Conservation (phyloP, 2,888 invertebrate species). For the Lapara coniferarum region DNA sequence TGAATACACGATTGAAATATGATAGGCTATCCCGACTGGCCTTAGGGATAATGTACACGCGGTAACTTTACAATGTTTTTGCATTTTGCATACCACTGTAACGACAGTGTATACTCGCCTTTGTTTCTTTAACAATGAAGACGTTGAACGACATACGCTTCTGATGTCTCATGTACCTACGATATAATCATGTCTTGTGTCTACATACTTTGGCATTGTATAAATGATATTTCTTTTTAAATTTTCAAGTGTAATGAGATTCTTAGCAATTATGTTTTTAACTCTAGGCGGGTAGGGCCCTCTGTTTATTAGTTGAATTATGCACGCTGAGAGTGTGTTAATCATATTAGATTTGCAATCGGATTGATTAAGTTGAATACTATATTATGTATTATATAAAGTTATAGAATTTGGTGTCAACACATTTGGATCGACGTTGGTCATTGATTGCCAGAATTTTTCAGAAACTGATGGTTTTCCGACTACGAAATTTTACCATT, state of each 20-base stretch:
- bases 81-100: slow-evolving; percentile 18
- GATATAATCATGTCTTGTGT: slow-evolving; percentile 4
- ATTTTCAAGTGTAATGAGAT: not conserved
- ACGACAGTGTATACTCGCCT: slow-evolving; percentile 13
- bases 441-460: no score
- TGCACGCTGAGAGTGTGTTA: no score
- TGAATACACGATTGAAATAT: slow-evolving; percentile 19
- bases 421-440: no score
- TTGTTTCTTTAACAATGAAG: slow-evolving; percentile 23
- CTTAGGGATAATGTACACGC: slow-evolving; percentile 18
- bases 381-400: no score
- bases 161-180: slow-evolving; percentile 1
- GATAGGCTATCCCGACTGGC: slow-evolving; percentile 17
- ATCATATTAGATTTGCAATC: no score
- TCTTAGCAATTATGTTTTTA: not conserved
- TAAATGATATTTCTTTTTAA: not conserved
- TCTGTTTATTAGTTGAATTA: no score
- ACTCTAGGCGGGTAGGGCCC: no score
- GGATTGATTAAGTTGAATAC: no score
- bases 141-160: slow-evolving; percentile 14
- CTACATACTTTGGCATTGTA: not conserved
- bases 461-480: no score
- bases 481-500: no score
- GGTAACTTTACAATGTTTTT: not conserved
- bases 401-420: no score